A percentile compares a stretch with the other conserved stretches of the same genome.
Conservation (phyloP, 2,888 invertebrate genomes). For the Prenolepis imparis region DNA sequence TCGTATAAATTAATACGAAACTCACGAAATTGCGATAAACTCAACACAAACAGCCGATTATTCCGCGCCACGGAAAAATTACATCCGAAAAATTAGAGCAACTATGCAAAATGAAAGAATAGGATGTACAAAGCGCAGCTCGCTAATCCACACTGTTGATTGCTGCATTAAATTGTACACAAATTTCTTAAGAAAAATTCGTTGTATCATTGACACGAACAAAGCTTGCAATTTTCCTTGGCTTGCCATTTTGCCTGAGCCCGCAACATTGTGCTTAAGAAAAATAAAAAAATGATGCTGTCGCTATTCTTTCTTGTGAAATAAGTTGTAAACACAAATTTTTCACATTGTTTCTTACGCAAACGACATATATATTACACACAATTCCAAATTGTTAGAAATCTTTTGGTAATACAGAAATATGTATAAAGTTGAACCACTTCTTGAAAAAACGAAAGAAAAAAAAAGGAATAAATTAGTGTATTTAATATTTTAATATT, state of each 20-base stretch:
- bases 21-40: slow-evolving; percentile 8
- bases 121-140: slow-evolving; percentile 24
- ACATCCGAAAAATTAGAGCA: slow-evolving; percentile 12
- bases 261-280: slow-evolving; percentile 49
- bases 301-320: slow-evolving; percentile 4
- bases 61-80: neutral
- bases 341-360: neutral
- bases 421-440: neutral
- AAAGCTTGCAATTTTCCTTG: slow-evolving; percentile 82
- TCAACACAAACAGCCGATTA: slow-evolving; percentile 37
- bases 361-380: neutral
- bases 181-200: slow-evolving; percentile 64
- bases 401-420: neutral
- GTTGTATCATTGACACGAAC: slow-evolving; percentile 80
- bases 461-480: neutral
- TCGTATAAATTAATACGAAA: slow-evolving; percentile 14
- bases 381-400: neutral
- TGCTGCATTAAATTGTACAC: neutral
- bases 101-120: neutral
- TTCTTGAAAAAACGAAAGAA: neutral
- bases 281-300: slow-evolving; percentile 56
- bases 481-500: neutral
- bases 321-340: slow-evolving; percentile 30
- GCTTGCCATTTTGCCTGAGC: slow-evolving; percentile 49
- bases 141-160: slow-evolving; percentile 32